Evolutionary conservation across 2,113 vertebrate genomes (phyloP), one percentile per base, ranked within the genome.

Genomic region (Chloroceryle aenea): DNA sequence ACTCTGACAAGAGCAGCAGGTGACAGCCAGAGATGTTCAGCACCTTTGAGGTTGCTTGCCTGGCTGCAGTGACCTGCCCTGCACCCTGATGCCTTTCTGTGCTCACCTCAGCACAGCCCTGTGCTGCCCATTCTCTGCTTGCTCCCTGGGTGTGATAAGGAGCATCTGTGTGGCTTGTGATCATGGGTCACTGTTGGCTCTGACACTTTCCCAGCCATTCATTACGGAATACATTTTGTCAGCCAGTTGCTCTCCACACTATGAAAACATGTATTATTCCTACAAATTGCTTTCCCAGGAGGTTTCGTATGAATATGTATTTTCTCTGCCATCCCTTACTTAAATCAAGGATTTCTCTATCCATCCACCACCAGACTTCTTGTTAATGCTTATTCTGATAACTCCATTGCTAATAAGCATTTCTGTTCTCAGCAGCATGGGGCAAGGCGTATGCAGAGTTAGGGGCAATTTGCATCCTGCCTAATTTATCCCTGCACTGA

Each of bases 251-350:
- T 83, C 55, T 78, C 61, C 58, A 42, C 40, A 10, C 27, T 40
- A 10, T 29, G 48, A 53, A 74, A 95, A 79, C 1, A 3, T 21
- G 10, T 21, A 30, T 77, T 77, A 86, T 62, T 74, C 85, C 92
- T 78, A 75, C 81, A 83, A 83, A 86, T 62, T 82, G 40, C 56
- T 83, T 89, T 86, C 94, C 76, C 66, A 50, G 45, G 76, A 61
- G 85, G 56, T 34, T 73, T 40, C 25, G 1, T 20, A 69, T 75
- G 91, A 89, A 85, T 83, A 93, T 83, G 76, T 72, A 89, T 95
- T 94, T 78, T 32, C 45, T 80, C 38, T 63, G 18, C 22, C 91
- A 27, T 74, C 48, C 59, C 32, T 79, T 22, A 48, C 32, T 89
- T 73, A 64, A 53, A 69, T 43, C 48, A 40, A 32, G 48, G 75